phyloP scores from a whole-genome alignment of 2,113 vertebrate genomes.

The Hemibagrus wyckioides region DNA sequence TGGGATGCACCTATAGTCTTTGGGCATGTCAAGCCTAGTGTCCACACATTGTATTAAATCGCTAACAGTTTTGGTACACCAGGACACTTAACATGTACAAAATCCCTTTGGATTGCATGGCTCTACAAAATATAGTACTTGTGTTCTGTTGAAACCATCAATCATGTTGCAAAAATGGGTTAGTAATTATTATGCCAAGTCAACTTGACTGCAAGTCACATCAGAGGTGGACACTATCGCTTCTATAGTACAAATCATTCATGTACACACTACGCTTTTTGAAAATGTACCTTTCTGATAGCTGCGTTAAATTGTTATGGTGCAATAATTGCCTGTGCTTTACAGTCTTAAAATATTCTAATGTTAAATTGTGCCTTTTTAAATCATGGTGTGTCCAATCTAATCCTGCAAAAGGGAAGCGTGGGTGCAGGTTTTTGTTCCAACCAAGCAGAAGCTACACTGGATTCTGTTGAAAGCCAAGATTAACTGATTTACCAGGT shows the following conservation, averaged over 20 bases:
- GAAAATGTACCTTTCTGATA: not conserved
- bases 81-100: not conserved
- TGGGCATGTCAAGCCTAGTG: not conserved
- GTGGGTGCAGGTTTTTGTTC: too few species aligned
- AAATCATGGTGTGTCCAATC: too few species aligned
- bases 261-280: not conserved
- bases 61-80: not conserved
- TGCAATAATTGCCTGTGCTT: not conserved
- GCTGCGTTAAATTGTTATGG: not conserved
- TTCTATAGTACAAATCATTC: too few species aligned
- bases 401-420: too few species aligned
- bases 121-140: not conserved
- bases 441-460: too few species aligned
- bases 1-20: not conserved
- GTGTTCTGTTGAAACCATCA: not conserved
- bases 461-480: too few species aligned
- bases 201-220: not conserved
- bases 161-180: too few species aligned
- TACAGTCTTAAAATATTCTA: not conserved
- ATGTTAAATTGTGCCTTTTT: not conserved
- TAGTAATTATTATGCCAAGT: not conserved
- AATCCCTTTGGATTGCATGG: not conserved
- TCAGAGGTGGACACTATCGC: not conserved
- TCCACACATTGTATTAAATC: not conserved
- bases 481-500: too few species aligned